Evolutionary conservation across 1,140 invertebrate genomes (phyloP).

Genomic region (Plectrocnemia conspersa): DNA sequence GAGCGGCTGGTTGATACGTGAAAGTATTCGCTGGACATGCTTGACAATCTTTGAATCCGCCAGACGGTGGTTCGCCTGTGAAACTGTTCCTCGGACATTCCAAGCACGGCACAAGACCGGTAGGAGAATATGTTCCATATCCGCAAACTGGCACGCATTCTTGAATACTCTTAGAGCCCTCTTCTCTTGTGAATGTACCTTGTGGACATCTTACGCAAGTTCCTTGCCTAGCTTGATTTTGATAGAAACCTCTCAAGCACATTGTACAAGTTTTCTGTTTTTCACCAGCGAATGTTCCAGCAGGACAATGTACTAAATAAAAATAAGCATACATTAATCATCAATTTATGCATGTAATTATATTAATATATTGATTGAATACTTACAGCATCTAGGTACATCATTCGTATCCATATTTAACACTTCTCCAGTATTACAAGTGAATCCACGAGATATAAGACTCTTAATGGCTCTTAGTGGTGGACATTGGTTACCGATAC

Average conservation of each 20-base stretch:
- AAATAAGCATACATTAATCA: no score
- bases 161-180: constrained; percentile 77
- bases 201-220: constrained; percentile 82
- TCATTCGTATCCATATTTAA: constrained; percentile 86
- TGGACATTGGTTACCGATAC: constrained; percentile 87
- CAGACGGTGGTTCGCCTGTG: constrained; percentile 78
- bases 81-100: constrained; percentile 93
- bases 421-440: constrained; percentile 89
- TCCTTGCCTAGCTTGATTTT: constrained; percentile 85
- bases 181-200: constrained; percentile 86
- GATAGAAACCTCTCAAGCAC: constrained; percentile 87
- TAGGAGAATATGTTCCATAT: constrained; percentile 92
- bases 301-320: constrained; percentile 84
- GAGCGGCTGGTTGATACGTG: constrained; percentile 88
- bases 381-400: constrained; percentile 88
- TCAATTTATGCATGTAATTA: background rate
- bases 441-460: constrained; percentile 82
- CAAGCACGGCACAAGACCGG: constrained; percentile 89
- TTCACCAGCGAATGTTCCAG: constrained; percentile 86
- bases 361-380: constrained; percentile 11
- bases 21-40: constrained; percentile 85
- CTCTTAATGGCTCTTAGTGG: constrained; percentile 80
- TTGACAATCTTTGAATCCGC: constrained; percentile 91
- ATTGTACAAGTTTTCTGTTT: constrained; percentile 83
- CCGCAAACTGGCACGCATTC: constrained; percentile 92